Evolutionary conservation across 1,140 invertebrate species (phyloP), one percentile per base, ranked within the genome.

Genomic region (Drosophila miranda): DNA sequence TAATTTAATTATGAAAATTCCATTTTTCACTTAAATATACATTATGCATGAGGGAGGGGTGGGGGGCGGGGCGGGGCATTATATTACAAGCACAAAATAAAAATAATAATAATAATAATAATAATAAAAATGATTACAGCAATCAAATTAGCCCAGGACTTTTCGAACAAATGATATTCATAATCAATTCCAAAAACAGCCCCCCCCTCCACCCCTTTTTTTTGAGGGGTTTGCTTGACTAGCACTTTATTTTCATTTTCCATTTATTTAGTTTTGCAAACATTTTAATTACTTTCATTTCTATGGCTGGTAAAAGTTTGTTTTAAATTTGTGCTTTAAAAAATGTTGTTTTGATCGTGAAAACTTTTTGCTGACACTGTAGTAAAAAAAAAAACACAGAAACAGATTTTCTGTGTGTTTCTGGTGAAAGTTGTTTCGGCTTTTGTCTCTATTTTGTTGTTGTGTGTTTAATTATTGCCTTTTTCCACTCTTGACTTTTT

Each of bases 311-410:
- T 48, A 16, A 34, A 48, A 46, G 34, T 58, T 48, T 49, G 38
- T 48, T 41, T 23, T 23, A 58, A 58, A 34, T 58, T 13, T 19
- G 21, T 38, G 43, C 21, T 46, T 38, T 38, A 38, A 38, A 11
- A 11, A 4, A 13, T 38, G 11, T 38, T 38, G 5, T 38, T 11
- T n/a, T 44, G 44, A 42, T 55, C 53, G 44, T 42, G 53, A 44
- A 55, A 45, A 58, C 43, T 58, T 46, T 58, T 58, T 16, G 55
- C 55, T 41, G 55, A 48, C 55, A 48, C 55, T 58, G 23, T 55
- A 30, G 34, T 38, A 13, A 16, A 16, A 16, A 16, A 16, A 16
- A n/a, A n/a, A n/a, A n/a, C n/a, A n/a, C n/a, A n/a, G n/a, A n/a
- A n/a, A n/a, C n/a, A n/a, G n/a, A n/a, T n/a, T n/a, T 43, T 26